Percentiles rank a stretch among this genome's conserved stretches.
phyloP scores from a whole-genome alignment of 2,888 invertebrate genomes.

The Candidula unifasciata region DNA sequence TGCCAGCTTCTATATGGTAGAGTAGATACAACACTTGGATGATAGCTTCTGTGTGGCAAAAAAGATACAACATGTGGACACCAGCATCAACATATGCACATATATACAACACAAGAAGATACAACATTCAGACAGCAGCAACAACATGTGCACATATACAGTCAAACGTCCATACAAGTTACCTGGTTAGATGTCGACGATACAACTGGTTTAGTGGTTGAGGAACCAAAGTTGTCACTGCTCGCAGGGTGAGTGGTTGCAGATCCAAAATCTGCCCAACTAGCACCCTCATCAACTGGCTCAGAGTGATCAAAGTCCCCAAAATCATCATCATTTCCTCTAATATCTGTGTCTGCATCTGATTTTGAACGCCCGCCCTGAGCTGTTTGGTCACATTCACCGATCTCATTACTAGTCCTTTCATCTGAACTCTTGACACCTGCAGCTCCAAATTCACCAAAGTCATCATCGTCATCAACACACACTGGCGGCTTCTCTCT shows the following conservation, averaged over 20 bases:
- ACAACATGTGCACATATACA: background rate
- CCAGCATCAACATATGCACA: no score
- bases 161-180: background rate
- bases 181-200: background rate
- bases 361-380: background rate
- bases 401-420: slow-evolving; percentile 32
- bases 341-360: background rate
- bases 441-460: slow-evolving; percentile 16
- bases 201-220: background rate
- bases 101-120: no score
- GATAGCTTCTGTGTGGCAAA: no score
- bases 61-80: no score
- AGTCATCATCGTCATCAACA: slow-evolving; percentile 32
- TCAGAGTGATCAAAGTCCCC: slow-evolving; percentile 46
- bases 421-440: slow-evolving; percentile 9
- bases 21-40: no score
- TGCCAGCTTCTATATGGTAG: no score
- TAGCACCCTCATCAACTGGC: slow-evolving; percentile 42
- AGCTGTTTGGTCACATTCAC: slow-evolving; percentile 24
- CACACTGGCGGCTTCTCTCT: slow-evolving; percentile 7
- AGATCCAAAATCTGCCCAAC: slow-evolving; percentile 53
- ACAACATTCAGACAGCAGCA: no score
- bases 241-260: background rate
- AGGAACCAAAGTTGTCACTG: background rate
- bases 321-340: slow-evolving; percentile 44